Conservation (phyloP, 1,140 invertebrate species). For the Andrena cerasifolii region DNA sequence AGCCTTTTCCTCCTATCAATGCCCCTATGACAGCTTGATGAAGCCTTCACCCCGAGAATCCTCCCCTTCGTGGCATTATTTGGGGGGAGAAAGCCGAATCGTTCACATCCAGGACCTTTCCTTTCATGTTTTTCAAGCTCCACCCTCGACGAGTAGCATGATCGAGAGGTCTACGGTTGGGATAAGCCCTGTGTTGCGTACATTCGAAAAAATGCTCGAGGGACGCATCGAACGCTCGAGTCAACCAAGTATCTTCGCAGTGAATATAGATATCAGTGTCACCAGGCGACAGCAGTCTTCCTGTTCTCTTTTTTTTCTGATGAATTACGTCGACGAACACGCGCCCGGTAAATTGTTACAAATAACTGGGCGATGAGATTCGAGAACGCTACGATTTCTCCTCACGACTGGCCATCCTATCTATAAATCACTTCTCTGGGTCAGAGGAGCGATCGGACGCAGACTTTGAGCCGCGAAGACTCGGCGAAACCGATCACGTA, state of each 20-base stretch:
- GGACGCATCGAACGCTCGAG: constrained; percentile 15
- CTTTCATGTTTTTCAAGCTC: constrained; percentile 23
- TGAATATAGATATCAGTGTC: constrained; percentile 24
- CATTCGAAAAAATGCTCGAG: constrained; percentile 21
- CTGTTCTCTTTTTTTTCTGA: constrained; percentile 28
- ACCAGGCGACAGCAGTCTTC: neutral
- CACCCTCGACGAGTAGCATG: constrained; percentile 16
- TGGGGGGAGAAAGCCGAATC: neutral
- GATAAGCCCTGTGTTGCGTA: constrained; percentile 19
- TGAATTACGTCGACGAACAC: neutral
- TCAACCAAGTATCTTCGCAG: neutral
- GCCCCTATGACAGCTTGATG: constrained; percentile 42
- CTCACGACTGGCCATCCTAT: neutral
- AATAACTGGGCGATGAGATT: neutral
- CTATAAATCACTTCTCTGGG: constrained; percentile 9
- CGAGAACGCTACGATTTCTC: neutral
- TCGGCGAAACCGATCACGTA: constrained; percentile 22
- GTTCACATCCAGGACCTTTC: constrained; percentile 12
- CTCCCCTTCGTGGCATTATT: constrained; percentile 23
- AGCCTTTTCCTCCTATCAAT: too few species aligned
- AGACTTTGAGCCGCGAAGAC: neutral
- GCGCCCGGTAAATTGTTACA: constrained; percentile 2
- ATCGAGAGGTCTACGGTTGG: constrained; percentile 34
- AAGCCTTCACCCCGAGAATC: constrained; percentile 16
- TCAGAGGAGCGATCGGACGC: too few species aligned